Conservation (phyloP, 2,113 vertebrate species). For the Nyctereutes procyonoides region DNA sequence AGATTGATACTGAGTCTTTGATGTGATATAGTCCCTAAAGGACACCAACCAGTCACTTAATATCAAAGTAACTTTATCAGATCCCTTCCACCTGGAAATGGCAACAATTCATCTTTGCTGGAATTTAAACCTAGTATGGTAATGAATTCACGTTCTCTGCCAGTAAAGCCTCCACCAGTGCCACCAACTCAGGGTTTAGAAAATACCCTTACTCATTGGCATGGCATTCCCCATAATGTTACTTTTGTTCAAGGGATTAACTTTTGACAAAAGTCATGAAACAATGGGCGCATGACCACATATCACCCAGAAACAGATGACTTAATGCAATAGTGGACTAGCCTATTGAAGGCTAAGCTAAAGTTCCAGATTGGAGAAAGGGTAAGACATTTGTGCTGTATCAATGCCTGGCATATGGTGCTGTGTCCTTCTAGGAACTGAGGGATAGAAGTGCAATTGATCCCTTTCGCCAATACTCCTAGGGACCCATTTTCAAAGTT, state of each 20-base stretch:
- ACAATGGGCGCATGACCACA: not conserved
- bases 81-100: not conserved
- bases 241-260: not conserved
- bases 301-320: not conserved
- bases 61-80: not conserved
- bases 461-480: not conserved
- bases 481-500: not conserved
- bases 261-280: not conserved
- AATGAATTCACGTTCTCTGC: not conserved
- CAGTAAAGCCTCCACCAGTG: not conserved
- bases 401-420: not conserved
- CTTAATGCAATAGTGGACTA: not conserved
- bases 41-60: not conserved
- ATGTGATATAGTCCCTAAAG: not conserved
- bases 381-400: not conserved
- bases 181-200: not conserved
- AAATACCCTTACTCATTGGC: not conserved
- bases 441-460: not conserved
- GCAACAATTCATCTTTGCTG: not conserved
- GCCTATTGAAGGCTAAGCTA: not conserved
- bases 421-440: not conserved
- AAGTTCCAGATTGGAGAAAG: not conserved
- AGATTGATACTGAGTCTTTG: not conserved
- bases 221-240: not conserved
- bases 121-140: not conserved